Evolutionary conservation across 2,888 invertebrate genomes (phyloP).

Genomic region (Lasioglossum vierecki): DNA sequence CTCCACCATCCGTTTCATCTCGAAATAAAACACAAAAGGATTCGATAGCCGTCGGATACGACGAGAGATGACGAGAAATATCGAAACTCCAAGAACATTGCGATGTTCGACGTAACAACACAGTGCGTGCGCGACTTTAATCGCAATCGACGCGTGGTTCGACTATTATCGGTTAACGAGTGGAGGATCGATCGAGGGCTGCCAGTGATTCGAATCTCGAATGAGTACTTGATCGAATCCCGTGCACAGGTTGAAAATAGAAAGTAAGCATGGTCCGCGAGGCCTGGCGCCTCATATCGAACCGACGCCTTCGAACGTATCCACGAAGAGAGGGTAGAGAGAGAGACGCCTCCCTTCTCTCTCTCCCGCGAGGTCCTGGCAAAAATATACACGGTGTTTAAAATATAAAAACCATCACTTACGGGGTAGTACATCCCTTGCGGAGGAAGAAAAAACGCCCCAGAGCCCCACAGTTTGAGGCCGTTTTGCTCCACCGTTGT

Average conservation of each 20-base stretch:
- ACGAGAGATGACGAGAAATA: neutral
- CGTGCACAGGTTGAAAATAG: constrained; percentile 43
- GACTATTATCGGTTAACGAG: neutral
- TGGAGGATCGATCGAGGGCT: constrained; percentile 10
- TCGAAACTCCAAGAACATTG: neutral
- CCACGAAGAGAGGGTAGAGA: constrained; percentile 23
- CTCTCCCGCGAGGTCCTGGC: constrained; percentile 3
- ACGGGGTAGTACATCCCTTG: constrained; percentile 99
- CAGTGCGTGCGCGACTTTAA: constrained; percentile 33
- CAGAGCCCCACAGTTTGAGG: constrained; percentile 98
- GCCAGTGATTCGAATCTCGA: neutral
- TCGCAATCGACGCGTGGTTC: constrained; percentile 2
- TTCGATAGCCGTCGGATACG: neutral
- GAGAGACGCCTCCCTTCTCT: constrained; percentile 32
- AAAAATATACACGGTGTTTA: neutral
- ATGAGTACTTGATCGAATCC: constrained; percentile 19
- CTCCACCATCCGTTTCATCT: neutral
- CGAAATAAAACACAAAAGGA: neutral
- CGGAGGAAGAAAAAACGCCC: constrained; percentile 97
- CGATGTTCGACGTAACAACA: neutral
- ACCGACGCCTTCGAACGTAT: constrained; percentile 66
- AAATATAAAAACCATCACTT: constrained; percentile 85
- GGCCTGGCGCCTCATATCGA: constrained; percentile 66
- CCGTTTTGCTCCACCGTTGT: constrained; percentile 86
- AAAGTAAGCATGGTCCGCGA: constrained; percentile 47